phyloP scores from a whole-genome alignment of 2,797 vertebrate genomes.

The Pitangus sulphuratus region DNA sequence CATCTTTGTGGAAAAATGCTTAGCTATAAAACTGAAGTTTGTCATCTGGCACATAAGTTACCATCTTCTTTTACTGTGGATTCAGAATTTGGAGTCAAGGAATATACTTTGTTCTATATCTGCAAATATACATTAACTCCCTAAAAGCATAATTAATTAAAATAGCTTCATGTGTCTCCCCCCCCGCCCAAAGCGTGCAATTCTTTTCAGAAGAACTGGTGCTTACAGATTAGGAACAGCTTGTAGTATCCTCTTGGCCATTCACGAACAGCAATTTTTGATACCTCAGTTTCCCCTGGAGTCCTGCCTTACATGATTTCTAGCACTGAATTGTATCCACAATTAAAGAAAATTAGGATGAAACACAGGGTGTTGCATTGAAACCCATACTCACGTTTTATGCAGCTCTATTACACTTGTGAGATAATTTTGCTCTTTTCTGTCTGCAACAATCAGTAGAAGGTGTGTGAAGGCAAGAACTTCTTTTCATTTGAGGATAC shows the following conservation, averaged over 20 bases:
- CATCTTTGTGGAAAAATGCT: neutral
- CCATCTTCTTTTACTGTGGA: neutral
- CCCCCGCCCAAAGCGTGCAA: fast-evolving
- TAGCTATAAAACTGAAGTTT: neutral
- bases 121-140: neutral
- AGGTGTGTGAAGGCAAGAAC: neutral
- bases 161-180: neutral
- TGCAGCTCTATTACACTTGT: neutral
- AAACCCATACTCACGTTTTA: neutral
- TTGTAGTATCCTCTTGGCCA: neutral
- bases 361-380: neutral
- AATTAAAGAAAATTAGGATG: neutral
- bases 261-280: neutral
- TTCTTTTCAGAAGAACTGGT: neutral
- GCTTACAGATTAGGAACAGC: neutral
- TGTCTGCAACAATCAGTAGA: neutral
- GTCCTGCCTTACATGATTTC: neutral
- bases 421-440: neutral
- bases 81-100: neutral
- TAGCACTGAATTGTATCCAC: neutral
- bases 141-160: neutral
- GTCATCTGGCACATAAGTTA: neutral
- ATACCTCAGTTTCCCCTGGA: neutral
- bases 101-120: neutral
- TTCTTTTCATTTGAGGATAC: neutral